Base-by-base conservation (phyloP, 2,888 invertebrate species). In the Ormyrus labotus region DNA sequence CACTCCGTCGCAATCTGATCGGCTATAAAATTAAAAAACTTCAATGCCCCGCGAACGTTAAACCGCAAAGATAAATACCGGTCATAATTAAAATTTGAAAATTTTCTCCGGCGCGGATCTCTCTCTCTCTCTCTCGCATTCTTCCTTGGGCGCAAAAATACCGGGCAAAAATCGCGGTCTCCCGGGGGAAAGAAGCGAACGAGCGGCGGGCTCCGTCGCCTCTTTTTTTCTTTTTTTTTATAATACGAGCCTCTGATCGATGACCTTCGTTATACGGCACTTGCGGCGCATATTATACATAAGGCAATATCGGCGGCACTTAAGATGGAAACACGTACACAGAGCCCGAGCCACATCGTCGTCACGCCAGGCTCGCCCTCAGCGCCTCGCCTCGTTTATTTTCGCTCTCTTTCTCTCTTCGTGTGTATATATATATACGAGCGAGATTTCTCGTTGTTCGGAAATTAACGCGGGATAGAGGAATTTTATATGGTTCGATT, bases 251-350 rank as follows among this genome's bases (percentile, higher is more conserved):
- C 55, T 55, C 81, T 78, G 75, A 81, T 77, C 81, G 81, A 78
- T 78, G 75, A 81, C 75, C 75, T 78, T 81, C 81, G 78, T 78
- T 81, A 81, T 65, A 68, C 67, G 78, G 74, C 73, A 81, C 70
- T 73, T 78, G 80, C 63, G 63, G 71, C 65, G 51, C 53, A 67
- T 47, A 78, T 81, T 81, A 81, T 81, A 78, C 63, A 67, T 72
- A 81, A 80, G 80, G 76, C 58, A 77, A 81, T 81, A 81, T 81
- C 73, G 73, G 61, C 73, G 68, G 77, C 73, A 69, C 72, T 77
- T 69, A 80, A 55, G 80, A 76, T 57, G 65, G 60, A 47, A 71
- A 60, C 73, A 50, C 68, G 58, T 45, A 60, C 9, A 50, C 48
- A 19, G 47, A 11, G 55, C 50, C 34, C 2, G 48, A 34, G 9